A percentile compares a stretch with the other conserved stretches of the same genome.
These are phyloP conservation scores for Mayetiola destructor DNA, from an alignment of 2,888 invertebrate genomes.

Conservation along the genomic window DNA sequence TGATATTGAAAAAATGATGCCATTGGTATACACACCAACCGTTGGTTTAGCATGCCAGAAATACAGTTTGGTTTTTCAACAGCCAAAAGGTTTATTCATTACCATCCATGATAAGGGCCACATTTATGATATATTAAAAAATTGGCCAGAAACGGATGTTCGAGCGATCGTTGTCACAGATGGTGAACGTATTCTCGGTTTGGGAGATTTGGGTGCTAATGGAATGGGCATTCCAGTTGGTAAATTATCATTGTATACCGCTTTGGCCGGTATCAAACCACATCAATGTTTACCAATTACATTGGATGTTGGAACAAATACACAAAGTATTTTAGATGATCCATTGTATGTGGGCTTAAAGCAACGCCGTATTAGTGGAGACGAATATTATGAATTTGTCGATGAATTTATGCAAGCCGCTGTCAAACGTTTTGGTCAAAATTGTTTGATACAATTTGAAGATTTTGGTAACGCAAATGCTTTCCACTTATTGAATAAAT, in stretches of 20 bases:
- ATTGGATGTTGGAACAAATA: constrained; percentile 86
- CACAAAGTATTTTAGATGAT: constrained; percentile 69
- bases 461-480: constrained; percentile 98
- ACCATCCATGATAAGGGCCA: constrained; percentile 93
- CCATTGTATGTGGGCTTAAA: constrained; percentile 89
- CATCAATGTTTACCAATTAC: constrained; percentile 88
- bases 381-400: constrained; percentile 78
- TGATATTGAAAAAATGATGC: constrained; percentile 86
- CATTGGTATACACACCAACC: constrained; percentile 96
- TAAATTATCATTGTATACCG: constrained; percentile 92
- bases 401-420: constrained; percentile 96
- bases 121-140: constrained; percentile 76
- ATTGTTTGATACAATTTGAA: constrained; percentile 84
- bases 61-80: constrained; percentile 79
- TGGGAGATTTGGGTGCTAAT: constrained; percentile 92
- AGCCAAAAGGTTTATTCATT: constrained; percentile 89
- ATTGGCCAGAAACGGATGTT: constrained; percentile 73
- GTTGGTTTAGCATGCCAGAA: constrained; percentile 96
- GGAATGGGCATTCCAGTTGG: constrained; percentile 99
- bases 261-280: constrained; percentile 91
- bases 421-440: constrained; percentile 71
- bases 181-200: constrained; percentile 92
- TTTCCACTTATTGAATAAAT: constrained; percentile 80
- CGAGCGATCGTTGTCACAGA: constrained; percentile 91
- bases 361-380: constrained; percentile 69